phyloP scores from a whole-genome alignment of 2,113 vertebrate species.

The Eurypyga helias region DNA sequence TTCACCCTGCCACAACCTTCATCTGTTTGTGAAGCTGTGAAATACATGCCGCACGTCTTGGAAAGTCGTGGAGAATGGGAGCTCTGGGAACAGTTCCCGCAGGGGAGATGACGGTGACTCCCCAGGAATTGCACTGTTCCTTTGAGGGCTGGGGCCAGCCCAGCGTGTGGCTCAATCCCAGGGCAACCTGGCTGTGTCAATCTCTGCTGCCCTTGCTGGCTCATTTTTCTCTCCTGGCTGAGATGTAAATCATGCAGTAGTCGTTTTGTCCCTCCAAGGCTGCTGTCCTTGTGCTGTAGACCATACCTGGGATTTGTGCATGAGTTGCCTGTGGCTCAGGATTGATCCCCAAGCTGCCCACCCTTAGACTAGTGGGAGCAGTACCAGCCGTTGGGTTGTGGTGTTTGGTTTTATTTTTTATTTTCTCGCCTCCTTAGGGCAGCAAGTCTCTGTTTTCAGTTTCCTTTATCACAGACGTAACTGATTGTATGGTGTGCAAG shows the following conservation, averaged over 20 bases:
- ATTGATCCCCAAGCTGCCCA: rapidly evolving
- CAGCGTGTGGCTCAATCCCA: background rate
- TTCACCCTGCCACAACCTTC: background rate
- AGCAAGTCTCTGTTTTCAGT: background rate
- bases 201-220: slow-evolving; percentile 6
- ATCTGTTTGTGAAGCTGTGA: background rate
- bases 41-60: background rate
- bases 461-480: background rate
- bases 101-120: background rate
- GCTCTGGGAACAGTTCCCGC: background rate
- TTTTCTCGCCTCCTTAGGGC: background rate
- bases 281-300: background rate
- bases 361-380: background rate
- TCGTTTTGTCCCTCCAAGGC: background rate
- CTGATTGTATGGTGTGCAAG: background rate
- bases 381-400: background rate
- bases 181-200: slow-evolving; percentile 54
- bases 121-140: slow-evolving; percentile 24
- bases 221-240: background rate
- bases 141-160: background rate
- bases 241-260: background rate
- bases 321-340: background rate
- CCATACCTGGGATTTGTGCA: rapidly evolving
- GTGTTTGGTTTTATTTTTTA: background rate
- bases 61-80: slow-evolving; percentile 24